These are phyloP conservation scores for Seladonia tumulorum DNA, from an alignment of 2,888 invertebrate species.

Conservation along the genomic window DNA sequence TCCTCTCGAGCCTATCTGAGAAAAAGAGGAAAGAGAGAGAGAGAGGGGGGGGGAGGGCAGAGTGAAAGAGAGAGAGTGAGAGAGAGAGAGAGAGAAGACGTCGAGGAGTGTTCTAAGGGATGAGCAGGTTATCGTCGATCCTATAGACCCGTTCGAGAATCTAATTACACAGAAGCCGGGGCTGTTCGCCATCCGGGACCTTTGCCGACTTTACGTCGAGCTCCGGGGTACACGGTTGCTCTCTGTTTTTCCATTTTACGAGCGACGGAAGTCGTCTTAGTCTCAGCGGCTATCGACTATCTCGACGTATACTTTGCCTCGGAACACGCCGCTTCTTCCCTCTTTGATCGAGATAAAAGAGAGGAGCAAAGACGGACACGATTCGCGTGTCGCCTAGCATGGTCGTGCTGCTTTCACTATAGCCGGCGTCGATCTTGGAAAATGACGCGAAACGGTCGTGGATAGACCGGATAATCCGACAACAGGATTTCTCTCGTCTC, in stretches of 20 bases:
- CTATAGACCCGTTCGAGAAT: slow-evolving; percentile 30
- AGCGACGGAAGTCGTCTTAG: slow-evolving; percentile 1
- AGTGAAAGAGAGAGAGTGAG: neutral
- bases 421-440: neutral
- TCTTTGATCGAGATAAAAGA: slow-evolving; percentile 1
- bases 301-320: neutral
- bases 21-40: neutral
- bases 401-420: neutral
- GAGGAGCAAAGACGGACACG: neutral
- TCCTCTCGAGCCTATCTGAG: slow-evolving; percentile 20
- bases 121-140: slow-evolving; percentile 51
- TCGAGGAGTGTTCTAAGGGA: neutral
- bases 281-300: neutral
- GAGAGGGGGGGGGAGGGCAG: too few species aligned
- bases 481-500: slow-evolving; percentile 32
- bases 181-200: slow-evolving; percentile 36
- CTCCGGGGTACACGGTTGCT: neutral
- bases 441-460: slow-evolving; percentile 17
- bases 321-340: neutral
- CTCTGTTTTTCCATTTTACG: slow-evolving; percentile 24
- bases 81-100: neutral
- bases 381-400: neutral
- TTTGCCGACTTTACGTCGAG: slow-evolving; percentile 6
- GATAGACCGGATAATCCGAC: slow-evolving; percentile 39
- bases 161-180: slow-evolving; percentile 62